Base-by-base conservation (phyloP, 1,140 invertebrate genomes). In the Conus betulinus region DNA sequence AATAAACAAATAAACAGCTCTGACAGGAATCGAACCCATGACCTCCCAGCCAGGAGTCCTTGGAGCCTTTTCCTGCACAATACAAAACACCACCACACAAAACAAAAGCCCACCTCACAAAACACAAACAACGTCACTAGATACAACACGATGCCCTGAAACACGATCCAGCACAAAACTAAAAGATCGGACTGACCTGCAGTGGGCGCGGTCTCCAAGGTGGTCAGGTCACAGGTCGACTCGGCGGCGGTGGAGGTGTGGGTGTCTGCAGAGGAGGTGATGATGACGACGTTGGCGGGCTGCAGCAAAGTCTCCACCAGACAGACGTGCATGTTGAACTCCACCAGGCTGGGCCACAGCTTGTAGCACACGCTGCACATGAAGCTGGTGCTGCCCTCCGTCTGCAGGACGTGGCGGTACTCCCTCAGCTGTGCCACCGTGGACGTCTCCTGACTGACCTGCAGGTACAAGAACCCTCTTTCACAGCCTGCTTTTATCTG, bases 261-360 rank as follows among this genome's bases (percentile, higher is more conserved):
- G 27, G 39, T 23, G 8, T 60, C 57, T 8, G 57, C 15, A 13
- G 63, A 5, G 67, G 67, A 7, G 27, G 63, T 78, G 85, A 87
- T 57, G 74, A 78, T 79, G 52, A 84, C 53, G 27, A 53, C 15
- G 79, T 52, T 55, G 51, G 79, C 39, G 23, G 79, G 79, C 79
- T 52, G 79, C 15, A 67, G 23, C 5, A 84, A 25, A 39, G 8
- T 25, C 17, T 87, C 85, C n/a, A 78, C 53, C 63, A 74, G 13
- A 60, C 85, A 87, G 5, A 76, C 71, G n/a, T 87, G 85, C 17
- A 87, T 23, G 71, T 76, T 87, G 74, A 87, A 87, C 74, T 87
- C 85, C 85, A 87, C 25, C 52, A 55, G 17, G 13, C 7, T 55
- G 15, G 51, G 71, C 52, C 53, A 87, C 2, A 17, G n/a, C 53